A percentile compares a stretch with the other conserved stretches of the same genome.
Conservation (phyloP, 1,140 invertebrate genomes). For the Uloborus diversus region DNA sequence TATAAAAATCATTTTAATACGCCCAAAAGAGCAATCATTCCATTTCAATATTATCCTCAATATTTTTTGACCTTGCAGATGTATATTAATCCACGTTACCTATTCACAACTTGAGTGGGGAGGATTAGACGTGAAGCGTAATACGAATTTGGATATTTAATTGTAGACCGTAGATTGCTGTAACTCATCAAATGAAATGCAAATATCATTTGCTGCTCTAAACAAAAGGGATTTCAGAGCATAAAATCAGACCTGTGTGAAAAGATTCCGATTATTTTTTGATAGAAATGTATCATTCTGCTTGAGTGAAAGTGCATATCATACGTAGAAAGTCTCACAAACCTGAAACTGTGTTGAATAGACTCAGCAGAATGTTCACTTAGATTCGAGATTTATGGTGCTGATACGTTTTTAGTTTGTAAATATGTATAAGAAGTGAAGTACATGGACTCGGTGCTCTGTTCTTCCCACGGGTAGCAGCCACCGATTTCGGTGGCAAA, state of each 20-base stretch:
- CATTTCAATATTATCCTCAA: too few relatives aligned
- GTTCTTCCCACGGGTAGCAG: slow-evolving; percentile 50
- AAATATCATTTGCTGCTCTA: background rate
- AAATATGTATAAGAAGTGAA: slow-evolving; percentile 14
- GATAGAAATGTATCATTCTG: slow-evolving; percentile 36
- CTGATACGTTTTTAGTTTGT: slow-evolving; percentile 15
- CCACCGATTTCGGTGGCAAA: slow-evolving; percentile 21
- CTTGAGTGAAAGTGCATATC: slow-evolving; percentile 46
- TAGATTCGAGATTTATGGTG: slow-evolving; percentile 36
- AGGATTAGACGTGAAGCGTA: background rate
- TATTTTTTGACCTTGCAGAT: background rate
- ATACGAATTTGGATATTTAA: background rate
- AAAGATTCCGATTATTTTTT: background rate
- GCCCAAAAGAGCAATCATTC: too few relatives aligned
- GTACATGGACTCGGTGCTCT: slow-evolving; percentile 50
- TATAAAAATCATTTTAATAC: too few relatives aligned
- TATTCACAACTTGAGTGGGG: background rate
- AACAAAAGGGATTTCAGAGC: background rate
- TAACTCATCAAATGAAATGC: too few relatives aligned
- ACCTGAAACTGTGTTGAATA: slow-evolving; percentile 20
- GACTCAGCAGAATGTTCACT: slow-evolving; percentile 37
- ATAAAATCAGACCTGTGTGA: background rate
- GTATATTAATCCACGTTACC: background rate
- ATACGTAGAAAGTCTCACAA: slow-evolving; percentile 42
- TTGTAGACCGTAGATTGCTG: background rate